A percentile compares a stretch with the other conserved stretches of the same genome.
Conservation (phyloP, 2,888 invertebrate genomes). For the Drosophila subquinaria region DNA sequence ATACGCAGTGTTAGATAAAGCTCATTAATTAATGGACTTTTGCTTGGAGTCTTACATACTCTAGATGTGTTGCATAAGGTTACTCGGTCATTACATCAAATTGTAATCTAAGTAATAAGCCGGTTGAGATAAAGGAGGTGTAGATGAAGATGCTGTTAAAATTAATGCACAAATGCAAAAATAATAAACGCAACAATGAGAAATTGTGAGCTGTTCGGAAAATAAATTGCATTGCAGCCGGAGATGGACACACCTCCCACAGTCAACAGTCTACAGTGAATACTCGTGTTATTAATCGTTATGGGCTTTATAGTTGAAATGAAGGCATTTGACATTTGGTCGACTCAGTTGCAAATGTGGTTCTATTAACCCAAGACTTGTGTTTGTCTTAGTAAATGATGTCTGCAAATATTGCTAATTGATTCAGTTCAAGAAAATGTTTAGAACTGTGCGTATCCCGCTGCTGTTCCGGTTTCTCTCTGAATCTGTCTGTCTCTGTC, state of each 20-base stretch:
- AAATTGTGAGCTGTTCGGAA: slow-evolving; percentile 30
- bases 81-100: background rate
- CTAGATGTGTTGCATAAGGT: background rate
- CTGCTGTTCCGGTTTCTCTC: slow-evolving; percentile 56
- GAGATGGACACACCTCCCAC: slow-evolving; percentile 60
- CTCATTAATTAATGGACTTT: background rate
- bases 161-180: slow-evolving; percentile 33
- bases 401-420: slow-evolving; percentile 53
- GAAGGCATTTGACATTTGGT: slow-evolving; percentile 50
- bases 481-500: background rate
- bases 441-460: slow-evolving; percentile 55
- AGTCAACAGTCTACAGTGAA: background rate
- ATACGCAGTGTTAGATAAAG: background rate
- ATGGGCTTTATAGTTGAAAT: slow-evolving; percentile 28
- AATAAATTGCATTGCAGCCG: slow-evolving; percentile 37
- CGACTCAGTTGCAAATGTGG: slow-evolving; percentile 38
- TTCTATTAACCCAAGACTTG: slow-evolving; percentile 50
- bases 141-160: slow-evolving; percentile 5
- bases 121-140: background rate
- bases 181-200: slow-evolving; percentile 33
- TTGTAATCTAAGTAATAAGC: background rate
- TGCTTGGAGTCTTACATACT: no score
- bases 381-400: background rate
- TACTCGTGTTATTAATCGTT: slow-evolving; percentile 44
- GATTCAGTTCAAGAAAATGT: slow-evolving; percentile 36